phyloP scores from a whole-genome alignment of 2,113 vertebrate genomes.

The Circaetus gallicus region DNA sequence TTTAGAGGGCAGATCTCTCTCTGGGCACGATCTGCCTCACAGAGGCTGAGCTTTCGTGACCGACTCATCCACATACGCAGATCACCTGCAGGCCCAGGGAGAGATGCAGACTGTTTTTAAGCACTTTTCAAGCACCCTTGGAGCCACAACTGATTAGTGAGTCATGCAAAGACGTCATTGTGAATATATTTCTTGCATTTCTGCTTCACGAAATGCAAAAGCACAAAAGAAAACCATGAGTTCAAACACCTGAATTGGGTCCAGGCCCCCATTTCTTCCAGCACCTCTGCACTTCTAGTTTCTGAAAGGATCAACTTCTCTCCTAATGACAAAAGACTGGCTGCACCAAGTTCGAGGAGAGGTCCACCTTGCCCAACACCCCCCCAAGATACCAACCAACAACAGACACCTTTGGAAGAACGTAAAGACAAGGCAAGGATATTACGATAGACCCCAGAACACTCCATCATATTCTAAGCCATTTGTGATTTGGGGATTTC shows the following conservation, averaged over 20 bases:
- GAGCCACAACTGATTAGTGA: constrained; percentile 15
- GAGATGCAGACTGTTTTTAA: neutral
- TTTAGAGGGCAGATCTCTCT: constrained; percentile 39
- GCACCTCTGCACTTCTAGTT: neutral
- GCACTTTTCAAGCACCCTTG: neutral
- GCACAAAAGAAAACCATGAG: neutral
- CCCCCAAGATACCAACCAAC: neutral
- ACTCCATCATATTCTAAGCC: neutral
- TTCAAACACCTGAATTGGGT: neutral
- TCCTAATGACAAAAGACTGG: neutral
- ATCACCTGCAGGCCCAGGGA: neutral
- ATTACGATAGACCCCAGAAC: neutral
- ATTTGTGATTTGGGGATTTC: neutral
- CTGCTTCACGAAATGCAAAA: constrained; percentile 2
- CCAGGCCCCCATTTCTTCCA: neutral
- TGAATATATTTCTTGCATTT: neutral
- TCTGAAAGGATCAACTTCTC: neutral
- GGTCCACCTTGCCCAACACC: neutral
- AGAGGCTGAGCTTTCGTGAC: neutral
- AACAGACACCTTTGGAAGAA: neutral
- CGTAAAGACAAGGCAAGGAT: neutral
- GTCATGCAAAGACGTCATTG: constrained; percentile 15
- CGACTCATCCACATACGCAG: neutral
- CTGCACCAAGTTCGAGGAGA: neutral
- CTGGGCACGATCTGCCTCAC: neutral